Evolutionary conservation across 2,113 vertebrate species (phyloP), one percentile per base, ranked within the genome.

Genomic region (Sciurus niger): DNA sequence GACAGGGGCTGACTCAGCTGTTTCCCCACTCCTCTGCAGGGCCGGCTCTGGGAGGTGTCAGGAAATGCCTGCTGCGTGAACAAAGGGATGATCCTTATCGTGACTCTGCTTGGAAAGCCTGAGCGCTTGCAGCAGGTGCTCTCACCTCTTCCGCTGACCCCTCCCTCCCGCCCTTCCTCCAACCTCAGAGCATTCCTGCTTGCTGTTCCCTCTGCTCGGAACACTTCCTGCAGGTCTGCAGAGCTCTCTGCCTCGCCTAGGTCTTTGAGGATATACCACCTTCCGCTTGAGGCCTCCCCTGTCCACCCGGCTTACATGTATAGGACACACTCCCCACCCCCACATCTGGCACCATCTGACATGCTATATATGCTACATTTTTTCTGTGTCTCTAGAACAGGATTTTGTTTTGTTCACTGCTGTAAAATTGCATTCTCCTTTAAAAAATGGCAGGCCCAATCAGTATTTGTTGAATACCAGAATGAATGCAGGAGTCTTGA

Each of bases 1-100:
- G 58, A 13, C 28, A 4, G 9, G 6, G 14, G 51, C 93, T 90
- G 96, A 90, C 48, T 89, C 90, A 88, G 84, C 77, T 28, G 17
- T 65, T 77, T 58, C 63, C 40, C 32, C 83, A 77, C 6, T 2
- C 18, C 55, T 0, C 0, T 0, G 13, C 73, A 18, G 86, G 67
- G 76, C 89, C 1, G 53, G 70, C 76, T 58, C 74, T 58, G 70
- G 58, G 46, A 92, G 43, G n/a, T 0, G 1, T 46, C 67, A 1
- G 88, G 72, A 96, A 51, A 51, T 72, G 77, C 67, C 65, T 77
- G 85, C 28, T 12, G 53, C 1, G 0, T 76, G 77, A 93, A 80
- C 46, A 32, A 80, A 63, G 79, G 53, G 1, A 2, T 2, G 43
- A 85, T 53, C 16, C 10, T 43, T 78, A 30, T 96, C 77, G 22